Evolutionary conservation across 2,797 vertebrate genomes (phyloP), one percentile per base, ranked within the genome.

Genomic region (Cuniculus paca): DNA sequence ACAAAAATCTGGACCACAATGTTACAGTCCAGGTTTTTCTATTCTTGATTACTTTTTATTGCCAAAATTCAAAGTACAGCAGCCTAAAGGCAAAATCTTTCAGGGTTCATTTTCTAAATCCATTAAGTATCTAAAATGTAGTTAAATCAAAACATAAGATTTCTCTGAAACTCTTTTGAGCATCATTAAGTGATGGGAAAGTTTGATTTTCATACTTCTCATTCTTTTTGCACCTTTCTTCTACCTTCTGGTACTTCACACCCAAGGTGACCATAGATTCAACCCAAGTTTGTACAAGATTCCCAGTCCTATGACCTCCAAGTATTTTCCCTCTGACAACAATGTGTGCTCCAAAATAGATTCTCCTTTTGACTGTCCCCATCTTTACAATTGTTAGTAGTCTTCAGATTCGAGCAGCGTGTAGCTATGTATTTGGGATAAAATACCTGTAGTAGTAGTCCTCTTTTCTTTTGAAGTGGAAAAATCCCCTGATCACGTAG

Each of bases 51-150:
- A 87, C 65, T 74, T 13, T 68, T 36, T 70, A 19, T 48, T 74
- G n/a, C 31, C 61, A 39, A 36, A 85, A 88, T 88, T 60, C 82
- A 88, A 92, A 58, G 8, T 83, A 75, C 16, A 75, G n/a, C 91
- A 54, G 9, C 78, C 20, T 83, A 94, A 82, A 84, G 36, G 22
- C 19, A 92, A 14, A 78, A 60, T 17, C 0, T 78, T 22, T 19
- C 3, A 39, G 5, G 8, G 4, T 5, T 92, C 26, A 48, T 65
- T 60, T 26, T 61, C 82, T 81, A 79, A 34, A 78, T 70, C 83
- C 88, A n/a, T n/a, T 78, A 65, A 78, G 14, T 74, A 63, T 91
- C 61, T 42, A 48, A 95, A 95, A 52, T 78, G 17, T 7, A 61
- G 6, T 45, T 22, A 50, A 74, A 80, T 6, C 16, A 26, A 88